Evolutionary conservation across 2,797 vertebrate species (phyloP).

Genomic region (Sciaenops ocellatus): DNA sequence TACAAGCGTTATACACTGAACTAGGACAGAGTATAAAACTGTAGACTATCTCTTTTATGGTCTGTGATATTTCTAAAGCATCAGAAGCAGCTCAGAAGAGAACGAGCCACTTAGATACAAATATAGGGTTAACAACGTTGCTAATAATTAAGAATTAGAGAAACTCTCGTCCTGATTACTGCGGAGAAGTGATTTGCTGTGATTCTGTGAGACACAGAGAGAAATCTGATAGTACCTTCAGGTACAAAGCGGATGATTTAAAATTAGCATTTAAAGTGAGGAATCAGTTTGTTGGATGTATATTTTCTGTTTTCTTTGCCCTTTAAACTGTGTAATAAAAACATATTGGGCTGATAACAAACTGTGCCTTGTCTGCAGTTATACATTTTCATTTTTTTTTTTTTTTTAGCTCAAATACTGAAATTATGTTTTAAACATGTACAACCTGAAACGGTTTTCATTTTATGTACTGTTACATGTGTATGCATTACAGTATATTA

Average conservation of each 20-base stretch:
- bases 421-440: not conserved
- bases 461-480: not conserved
- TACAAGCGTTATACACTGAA: not conserved
- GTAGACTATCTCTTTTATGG: not conserved
- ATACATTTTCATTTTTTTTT: not conserved
- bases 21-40: too few relatives aligned
- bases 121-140: too few relatives aligned
- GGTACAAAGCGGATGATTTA: not conserved
- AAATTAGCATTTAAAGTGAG: not conserved
- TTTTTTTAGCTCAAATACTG: too few relatives aligned
- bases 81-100: not conserved
- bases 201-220: slow-evolving; percentile 1
- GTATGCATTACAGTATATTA: not conserved
- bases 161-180: not conserved
- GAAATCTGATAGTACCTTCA: not conserved
- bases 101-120: not conserved
- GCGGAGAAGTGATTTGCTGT: slow-evolving; percentile 8
- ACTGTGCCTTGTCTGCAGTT: not conserved
- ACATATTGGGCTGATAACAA: not conserved
- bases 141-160: not conserved
- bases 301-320: not conserved
- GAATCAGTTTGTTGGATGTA: not conserved
- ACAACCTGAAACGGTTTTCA: not conserved
- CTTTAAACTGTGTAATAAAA: not conserved
- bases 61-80: not conserved